A percentile compares a stretch with the other conserved stretches of the same genome.
Conservation (phyloP, 2,888 invertebrate species). For the Cephus runcator region DNA sequence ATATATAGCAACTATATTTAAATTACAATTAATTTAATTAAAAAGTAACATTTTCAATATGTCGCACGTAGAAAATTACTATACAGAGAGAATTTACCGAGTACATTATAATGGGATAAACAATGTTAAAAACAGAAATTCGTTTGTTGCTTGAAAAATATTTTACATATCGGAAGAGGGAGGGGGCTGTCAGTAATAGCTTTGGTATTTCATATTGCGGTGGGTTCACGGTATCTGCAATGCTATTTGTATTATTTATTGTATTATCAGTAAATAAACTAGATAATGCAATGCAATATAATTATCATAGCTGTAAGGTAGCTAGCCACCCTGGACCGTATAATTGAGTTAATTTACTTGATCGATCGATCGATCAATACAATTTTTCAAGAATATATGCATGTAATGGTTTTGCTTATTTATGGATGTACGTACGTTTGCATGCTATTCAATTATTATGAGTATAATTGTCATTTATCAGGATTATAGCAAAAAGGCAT, state of each 20-base stretch:
- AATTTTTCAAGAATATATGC: conserved; percentile 23
- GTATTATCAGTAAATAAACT: conserved; percentile 30
- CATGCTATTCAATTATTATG: conserved; percentile 31
- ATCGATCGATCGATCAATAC: conserved; percentile 1
- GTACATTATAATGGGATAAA: neutral
- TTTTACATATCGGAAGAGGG: conserved; percentile 36
- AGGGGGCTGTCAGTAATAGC: conserved; percentile 39
- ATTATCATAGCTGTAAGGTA: neutral
- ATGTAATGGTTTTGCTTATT: conserved; percentile 16
- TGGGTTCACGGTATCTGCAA: conserved; percentile 32
- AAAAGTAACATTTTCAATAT: conserved; percentile 30
- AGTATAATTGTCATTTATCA: conserved; percentile 30
- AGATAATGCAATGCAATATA: conserved; percentile 19
- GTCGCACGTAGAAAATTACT: conserved; percentile 37
- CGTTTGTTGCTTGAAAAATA: conserved; percentile 34
- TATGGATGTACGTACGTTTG: conserved; percentile 17
- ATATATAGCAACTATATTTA: conserved; percentile 32
- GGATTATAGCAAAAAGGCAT: conserved; percentile 29
- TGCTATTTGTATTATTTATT: conserved; percentile 36
- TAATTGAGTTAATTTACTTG: neutral
- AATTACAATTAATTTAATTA: conserved; percentile 30
- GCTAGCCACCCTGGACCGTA: neutral
- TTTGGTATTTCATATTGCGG: conserved; percentile 60
- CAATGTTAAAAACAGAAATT: conserved; percentile 27
- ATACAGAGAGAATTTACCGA: conserved; percentile 36